phyloP scores from a whole-genome alignment of 64 coral and sea anemone genomes.

The Montipora capricornis region DNA sequence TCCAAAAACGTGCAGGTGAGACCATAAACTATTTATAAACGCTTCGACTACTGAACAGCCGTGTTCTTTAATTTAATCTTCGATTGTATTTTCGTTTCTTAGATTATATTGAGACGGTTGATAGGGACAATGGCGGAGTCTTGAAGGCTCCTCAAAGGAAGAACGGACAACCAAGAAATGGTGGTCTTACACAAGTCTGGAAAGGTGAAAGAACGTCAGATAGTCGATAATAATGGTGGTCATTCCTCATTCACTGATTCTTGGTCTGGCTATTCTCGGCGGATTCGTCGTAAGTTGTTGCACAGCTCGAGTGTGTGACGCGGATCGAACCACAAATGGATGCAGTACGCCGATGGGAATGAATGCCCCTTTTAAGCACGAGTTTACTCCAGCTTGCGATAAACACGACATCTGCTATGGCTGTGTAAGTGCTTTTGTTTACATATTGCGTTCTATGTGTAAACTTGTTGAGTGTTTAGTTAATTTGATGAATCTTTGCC shows the following conservation, averaged over 20 bases:
- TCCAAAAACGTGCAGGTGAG: slow-evolving; percentile 16
- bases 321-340: slow-evolving; percentile 84
- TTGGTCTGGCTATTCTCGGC: slow-evolving; percentile 33
- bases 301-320: slow-evolving; percentile 78
- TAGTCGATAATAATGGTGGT: slow-evolving; percentile 3
- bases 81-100: background rate
- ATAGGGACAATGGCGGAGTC: background rate
- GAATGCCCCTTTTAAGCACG: slow-evolving; percentile 84
- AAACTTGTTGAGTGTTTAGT: background rate
- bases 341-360: slow-evolving; percentile 97
- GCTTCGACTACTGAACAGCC: background rate
- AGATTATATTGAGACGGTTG: background rate
- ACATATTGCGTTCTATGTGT: background rate
- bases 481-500: no score
- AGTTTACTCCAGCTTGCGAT: slow-evolving; percentile 94
- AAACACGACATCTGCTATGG: slow-evolving; percentile 99
- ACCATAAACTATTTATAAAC: slow-evolving; percentile 29
- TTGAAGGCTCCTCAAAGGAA: slow-evolving; percentile 20
- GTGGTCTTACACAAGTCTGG: background rate
- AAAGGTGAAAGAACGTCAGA: background rate
- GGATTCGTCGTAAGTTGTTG: slow-evolving; percentile 48
- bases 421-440: slow-evolving; percentile 84
- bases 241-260: background rate
- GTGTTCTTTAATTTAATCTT: background rate
- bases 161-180: background rate